Evolutionary conservation across 2,797 vertebrate genomes (phyloP).

Genomic region (Distichodus sexfasciatus): DNA sequence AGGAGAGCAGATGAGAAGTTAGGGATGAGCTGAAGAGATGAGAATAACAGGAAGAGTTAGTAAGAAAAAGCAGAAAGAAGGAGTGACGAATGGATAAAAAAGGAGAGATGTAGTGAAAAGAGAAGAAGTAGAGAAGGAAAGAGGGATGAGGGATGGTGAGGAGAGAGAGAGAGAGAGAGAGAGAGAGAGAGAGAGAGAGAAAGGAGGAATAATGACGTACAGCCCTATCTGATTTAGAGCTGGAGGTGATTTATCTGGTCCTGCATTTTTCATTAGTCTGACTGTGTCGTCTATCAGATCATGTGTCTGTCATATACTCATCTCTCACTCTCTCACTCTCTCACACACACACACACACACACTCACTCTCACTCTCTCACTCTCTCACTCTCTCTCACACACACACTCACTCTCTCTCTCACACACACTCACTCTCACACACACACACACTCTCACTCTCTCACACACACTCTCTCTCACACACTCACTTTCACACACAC

Average conservation of each 20-base stretch:
- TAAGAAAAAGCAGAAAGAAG: not conserved
- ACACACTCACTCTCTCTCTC: not conserved
- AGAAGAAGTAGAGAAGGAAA: not conserved
- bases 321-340: no score
- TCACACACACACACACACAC: constrained; percentile 1
- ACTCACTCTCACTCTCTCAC: not conserved
- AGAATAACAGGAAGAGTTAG: not conserved
- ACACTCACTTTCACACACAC: not conserved
- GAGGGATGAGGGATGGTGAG: not conserved
- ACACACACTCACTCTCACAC: not conserved
- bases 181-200: no score
- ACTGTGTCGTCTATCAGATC: no score
- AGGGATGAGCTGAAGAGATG: not conserved
- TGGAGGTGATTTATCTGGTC: no score
- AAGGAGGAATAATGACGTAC: no score
- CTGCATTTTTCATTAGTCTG: no score
- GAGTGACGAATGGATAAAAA: not conserved
- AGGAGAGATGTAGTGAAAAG: not conserved
- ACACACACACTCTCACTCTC: not conserved
- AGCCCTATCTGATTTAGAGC: no score
- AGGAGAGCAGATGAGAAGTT: not conserved
- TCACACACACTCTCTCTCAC: not conserved
- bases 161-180: not conserved
- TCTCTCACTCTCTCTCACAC: not conserved
- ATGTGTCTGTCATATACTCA: no score